phyloP scores from a whole-genome alignment of 1,140 invertebrate species.

The Brachystomella parvula region DNA sequence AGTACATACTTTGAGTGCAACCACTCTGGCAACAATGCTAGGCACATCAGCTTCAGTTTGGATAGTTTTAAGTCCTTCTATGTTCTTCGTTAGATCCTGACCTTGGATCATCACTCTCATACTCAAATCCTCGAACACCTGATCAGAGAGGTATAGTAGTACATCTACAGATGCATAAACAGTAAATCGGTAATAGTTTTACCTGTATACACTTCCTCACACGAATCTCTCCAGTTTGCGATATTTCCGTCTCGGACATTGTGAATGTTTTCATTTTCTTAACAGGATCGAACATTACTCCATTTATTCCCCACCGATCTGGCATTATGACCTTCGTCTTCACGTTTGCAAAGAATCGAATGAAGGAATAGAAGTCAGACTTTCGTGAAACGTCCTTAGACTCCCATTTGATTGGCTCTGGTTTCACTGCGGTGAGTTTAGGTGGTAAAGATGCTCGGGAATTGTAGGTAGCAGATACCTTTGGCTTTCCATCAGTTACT shows the following conservation, averaged over 20 bases:
- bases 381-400: too few species aligned
- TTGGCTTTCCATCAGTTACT: too few species aligned
- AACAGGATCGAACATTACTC: conserved; percentile 17
- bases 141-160: not conserved
- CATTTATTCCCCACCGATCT: conserved; percentile 17
- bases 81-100: conserved; percentile 14
- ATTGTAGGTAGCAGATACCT: too few species aligned
- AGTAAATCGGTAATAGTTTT: not conserved
- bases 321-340: conserved; percentile 2
- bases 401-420: too few species aligned
- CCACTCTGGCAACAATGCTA: not conserved
- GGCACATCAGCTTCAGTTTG: conserved; percentile 3
- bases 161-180: not conserved
- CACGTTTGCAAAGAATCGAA: conserved; percentile 5
- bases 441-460: too few species aligned
- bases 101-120: conserved; percentile 11
- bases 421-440: too few species aligned
- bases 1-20: conserved; percentile 7
- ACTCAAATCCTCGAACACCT: conserved; percentile 18
- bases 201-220: conserved; percentile 19
- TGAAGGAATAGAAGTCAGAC: not conserved
- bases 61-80: not conserved
- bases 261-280: conserved; percentile 16
- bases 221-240: not conserved
- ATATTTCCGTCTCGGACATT: conserved; percentile 12